A percentile compares a stretch with the other conserved stretches of the same genome.
phyloP scores from a whole-genome alignment of 2,888 invertebrate species.

The Idaea aversata region DNA sequence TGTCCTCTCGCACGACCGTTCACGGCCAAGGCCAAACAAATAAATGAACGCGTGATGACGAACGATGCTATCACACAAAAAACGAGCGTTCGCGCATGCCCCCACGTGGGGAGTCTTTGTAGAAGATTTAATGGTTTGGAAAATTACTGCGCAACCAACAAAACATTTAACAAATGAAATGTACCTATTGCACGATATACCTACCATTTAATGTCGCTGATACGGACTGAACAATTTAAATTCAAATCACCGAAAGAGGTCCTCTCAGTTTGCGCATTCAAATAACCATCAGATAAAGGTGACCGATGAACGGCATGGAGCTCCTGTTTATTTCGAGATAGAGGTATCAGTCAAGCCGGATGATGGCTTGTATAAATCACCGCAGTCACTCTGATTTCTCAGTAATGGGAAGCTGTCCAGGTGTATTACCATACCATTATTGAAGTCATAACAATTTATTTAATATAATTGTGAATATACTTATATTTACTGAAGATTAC shows the following conservation, averaged over 20 bases:
- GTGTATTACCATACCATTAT: slow-evolving; percentile 17
- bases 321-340: slow-evolving; percentile 47
- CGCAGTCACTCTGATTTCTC: slow-evolving; percentile 36
- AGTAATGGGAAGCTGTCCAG: slow-evolving; percentile 42
- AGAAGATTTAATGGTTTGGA: slow-evolving; percentile 69
- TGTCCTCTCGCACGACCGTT: slow-evolving; percentile 68
- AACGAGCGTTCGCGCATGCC: slow-evolving; percentile 54
- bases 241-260: neutral
- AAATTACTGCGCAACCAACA: slow-evolving; percentile 59
- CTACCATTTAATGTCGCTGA: slow-evolving; percentile 3
- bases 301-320: slow-evolving; percentile 29
- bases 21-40: slow-evolving; percentile 77
- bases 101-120: slow-evolving; percentile 71
- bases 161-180: slow-evolving; percentile 45
- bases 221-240: neutral
- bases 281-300: slow-evolving; percentile 41
- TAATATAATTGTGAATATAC: neutral
- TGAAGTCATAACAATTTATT: no score
- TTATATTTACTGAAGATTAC: slow-evolving; percentile 2
- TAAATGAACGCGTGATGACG: slow-evolving; percentile 72
- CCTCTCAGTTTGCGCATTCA: slow-evolving; percentile 33
- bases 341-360: slow-evolving; percentile 42
- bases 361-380: slow-evolving; percentile 46
- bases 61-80: slow-evolving; percentile 66
- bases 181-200: slow-evolving; percentile 19